Evolutionary conservation across 2,888 invertebrate species (phyloP).

Genomic region (Apamea epomidion): DNA sequence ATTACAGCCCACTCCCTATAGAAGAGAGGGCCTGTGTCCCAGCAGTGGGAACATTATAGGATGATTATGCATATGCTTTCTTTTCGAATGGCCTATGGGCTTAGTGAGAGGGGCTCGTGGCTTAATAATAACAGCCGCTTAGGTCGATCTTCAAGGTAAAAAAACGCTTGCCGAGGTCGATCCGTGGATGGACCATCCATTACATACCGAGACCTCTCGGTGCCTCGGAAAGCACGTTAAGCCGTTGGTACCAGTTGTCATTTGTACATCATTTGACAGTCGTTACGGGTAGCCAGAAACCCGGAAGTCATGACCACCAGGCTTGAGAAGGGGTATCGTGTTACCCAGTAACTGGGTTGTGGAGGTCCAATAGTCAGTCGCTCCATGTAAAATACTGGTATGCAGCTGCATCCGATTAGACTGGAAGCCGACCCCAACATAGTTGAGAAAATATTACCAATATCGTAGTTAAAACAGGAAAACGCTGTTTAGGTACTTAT

Average conservation of each 20-base stretch:
- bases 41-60: no score
- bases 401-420: neutral
- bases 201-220: neutral
- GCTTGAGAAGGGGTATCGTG: neutral
- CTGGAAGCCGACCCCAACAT: neutral
- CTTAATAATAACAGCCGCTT: neutral
- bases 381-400: neutral
- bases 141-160: neutral
- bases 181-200: neutral
- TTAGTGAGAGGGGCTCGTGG: neutral
- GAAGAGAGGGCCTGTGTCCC: no score
- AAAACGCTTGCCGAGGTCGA: neutral
- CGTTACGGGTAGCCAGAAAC: neutral
- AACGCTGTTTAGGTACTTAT: neutral
- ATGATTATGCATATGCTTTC: no score
- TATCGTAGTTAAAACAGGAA: neutral
- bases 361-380: neutral
- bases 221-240: neutral
- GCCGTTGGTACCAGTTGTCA: neutral
- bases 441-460: neutral
- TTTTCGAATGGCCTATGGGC: neutral
- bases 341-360: neutral
- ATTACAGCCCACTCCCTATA: no score
- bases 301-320: neutral
- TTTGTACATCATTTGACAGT: neutral